A percentile compares a stretch with the other conserved stretches of the same genome.
phyloP scores from a whole-genome alignment of 1,140 invertebrate species.

The Elymnias hypermnestra region DNA sequence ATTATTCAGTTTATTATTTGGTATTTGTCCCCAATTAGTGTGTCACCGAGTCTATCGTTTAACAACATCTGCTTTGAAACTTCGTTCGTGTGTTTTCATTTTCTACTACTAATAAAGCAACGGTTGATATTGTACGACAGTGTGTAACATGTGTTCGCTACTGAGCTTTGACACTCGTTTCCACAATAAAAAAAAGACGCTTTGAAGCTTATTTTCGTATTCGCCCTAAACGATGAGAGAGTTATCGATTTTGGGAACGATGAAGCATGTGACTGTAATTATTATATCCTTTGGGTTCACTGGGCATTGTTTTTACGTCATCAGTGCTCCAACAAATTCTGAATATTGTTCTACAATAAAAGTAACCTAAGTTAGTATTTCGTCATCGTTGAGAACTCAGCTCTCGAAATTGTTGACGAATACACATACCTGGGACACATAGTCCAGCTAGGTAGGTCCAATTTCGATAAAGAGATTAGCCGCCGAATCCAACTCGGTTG shows the following conservation, averaged over 20 bases:
- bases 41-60: conserved; percentile 33
- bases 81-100: conserved; percentile 50
- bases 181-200: conserved; percentile 65
- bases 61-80: conserved; percentile 59
- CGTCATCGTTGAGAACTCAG: too few relatives aligned
- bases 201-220: conserved; percentile 74
- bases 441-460: too few relatives aligned
- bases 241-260: conserved; percentile 66
- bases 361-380: too few relatives aligned
- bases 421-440: too few relatives aligned
- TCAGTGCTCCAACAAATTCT: too few relatives aligned
- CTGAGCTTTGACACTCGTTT: conserved; percentile 58
- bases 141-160: conserved; percentile 68
- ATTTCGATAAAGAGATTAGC: too few relatives aligned
- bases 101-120: conserved; percentile 61
- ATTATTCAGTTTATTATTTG: conserved; percentile 28
- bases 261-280: conserved; percentile 50
- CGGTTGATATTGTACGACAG: conserved; percentile 71
- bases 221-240: conserved; percentile 58
- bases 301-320: too few relatives aligned
- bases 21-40: conserved; percentile 52
- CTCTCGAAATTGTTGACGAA: too few relatives aligned
- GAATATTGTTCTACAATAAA: too few relatives aligned
- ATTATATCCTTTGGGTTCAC: conserved; percentile 27
- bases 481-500: too few relatives aligned